Evolutionary conservation across 2,797 vertebrate species (phyloP).

Genomic region (Rhadinocentrus ornatus): DNA sequence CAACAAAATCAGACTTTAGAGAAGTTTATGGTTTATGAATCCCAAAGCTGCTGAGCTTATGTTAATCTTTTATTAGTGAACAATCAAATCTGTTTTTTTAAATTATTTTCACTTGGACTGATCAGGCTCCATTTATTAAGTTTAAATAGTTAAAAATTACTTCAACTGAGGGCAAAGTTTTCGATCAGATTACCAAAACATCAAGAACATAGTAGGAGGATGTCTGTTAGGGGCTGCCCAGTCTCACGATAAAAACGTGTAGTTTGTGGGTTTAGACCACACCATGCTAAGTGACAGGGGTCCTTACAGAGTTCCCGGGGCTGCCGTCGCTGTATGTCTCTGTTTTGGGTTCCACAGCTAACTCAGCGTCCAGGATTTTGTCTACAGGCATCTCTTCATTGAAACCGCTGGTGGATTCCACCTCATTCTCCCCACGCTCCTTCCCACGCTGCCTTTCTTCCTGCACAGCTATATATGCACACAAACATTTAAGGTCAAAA

Average conservation of each 20-base stretch:
- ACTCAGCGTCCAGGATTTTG: constrained; percentile 95
- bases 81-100: background rate
- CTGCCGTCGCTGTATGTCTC: constrained; percentile 87
- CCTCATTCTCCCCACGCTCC: constrained; percentile 90
- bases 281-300: background rate
- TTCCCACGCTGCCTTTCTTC: constrained; percentile 95
- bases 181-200: background rate
- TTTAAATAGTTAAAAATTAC: background rate
- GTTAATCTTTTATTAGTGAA: constrained; percentile 1
- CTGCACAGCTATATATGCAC: constrained; percentile 87
- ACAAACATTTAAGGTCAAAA: constrained; percentile 21
- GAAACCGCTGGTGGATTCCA: constrained; percentile 85
- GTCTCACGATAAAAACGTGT: too few relatives aligned
- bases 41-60: constrained; percentile 1
- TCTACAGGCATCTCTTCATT: constrained; percentile 97
- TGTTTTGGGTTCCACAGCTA: constrained; percentile 95
- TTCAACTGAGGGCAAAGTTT: background rate
- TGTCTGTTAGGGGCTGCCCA: too few relatives aligned
- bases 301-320: constrained; percentile 88
- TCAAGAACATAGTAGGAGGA: background rate
- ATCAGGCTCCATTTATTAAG: background rate
- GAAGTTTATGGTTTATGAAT: constrained; percentile 9
- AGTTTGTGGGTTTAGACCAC: background rate
- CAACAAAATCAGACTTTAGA: background rate
- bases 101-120: background rate